Evolutionary conservation across 30 jellyfish, hydroid and myxozoan species (phyloP), one percentile per base, ranked within the genome.

Genomic region (Aurelia sp.): DNA sequence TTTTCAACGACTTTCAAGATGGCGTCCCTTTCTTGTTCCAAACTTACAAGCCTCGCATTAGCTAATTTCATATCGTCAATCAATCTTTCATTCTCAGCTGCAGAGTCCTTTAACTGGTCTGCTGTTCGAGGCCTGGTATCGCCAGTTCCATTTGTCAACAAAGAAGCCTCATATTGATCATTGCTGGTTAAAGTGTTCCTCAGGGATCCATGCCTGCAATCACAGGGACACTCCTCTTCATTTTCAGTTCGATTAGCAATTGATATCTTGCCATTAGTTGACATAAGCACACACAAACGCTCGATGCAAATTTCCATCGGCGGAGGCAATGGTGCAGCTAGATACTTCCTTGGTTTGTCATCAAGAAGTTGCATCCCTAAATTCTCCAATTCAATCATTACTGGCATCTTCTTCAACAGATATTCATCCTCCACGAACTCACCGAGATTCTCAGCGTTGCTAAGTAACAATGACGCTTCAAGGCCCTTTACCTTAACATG

Each of bases 381-480:
- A 63, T 81, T 66, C 18, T 71, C 87, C 15, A 94, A 84, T 16
- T 78, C 93, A n/a, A 94, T 89, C 57, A 53, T 73, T 48, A 89
- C 85, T 6, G 99, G 95, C 92, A 85, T 74, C 62, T 81, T 81
- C 53, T 88, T 69, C 21, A 68, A 47, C 35, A 94, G 41, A 59
- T 69, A 71, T 68, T 94, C 99, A 71, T 94, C 99, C 52, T 94
- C 99, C 6, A 92, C 96, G 81, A 94, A 94, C 61, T 94, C 97
- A n/a, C 98, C 83, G 18, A 94, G 92, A 68, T 71, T 89, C 50
- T 94, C 99, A 13, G 93, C 86, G 41, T 91, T 94, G 63, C 98
- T 66, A 50, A 94, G 81, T 21, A 79, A 72, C 91, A 94, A 85
- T 13, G 92, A 65, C 16, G 96, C 92, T 1, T 85, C 86, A 58